Evolutionary conservation across 2,888 invertebrate species (phyloP), one percentile per base, ranked within the genome.

Genomic region (Heliothis peltigera): DNA sequence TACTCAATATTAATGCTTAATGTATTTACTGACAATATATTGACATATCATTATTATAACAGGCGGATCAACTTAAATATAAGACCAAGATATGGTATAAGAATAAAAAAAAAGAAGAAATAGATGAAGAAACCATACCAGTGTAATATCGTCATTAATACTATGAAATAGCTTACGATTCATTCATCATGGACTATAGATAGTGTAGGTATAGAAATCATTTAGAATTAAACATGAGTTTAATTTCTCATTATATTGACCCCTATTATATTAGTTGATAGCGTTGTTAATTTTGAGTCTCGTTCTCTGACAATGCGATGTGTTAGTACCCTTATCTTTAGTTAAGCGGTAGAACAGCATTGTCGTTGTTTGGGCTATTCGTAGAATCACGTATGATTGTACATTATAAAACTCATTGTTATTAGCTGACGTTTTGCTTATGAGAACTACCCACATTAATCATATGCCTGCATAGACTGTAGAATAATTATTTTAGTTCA

Each of bases 101-200:
- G 51, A 79, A 67, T 32, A 66, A 70, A 49, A 79, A 73, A 61
- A 75, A 69, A 69, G 70, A 71, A 55, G 71, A 64, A 60, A 76
- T 73, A 67, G 53, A 47, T 1, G 58, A 0, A 12, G 54, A 32
- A 66, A 58, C 70, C 12, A 39, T 77, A 69, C 81, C 82, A 81
- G 86, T 88, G 86, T 88, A 87, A 86, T 89, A 88, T 64, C 84
- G 79, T 83, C 68, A 65, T 71, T 70, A 48, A 55, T 48, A 53
- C 21, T 44, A 52, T 56, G 44, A 19, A 21, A 17, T 43, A 59
- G 25, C 22, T 12, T 54, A 39, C n/a, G n/a, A 19, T 32, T 44
- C 2, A 21, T 21, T 19, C 10, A 12, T 8, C 43, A 10, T 52
- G 1, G 17, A 18, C 15, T 12, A 6, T 32, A 28, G 25, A 18